phyloP scores from a whole-genome alignment of 2,113 vertebrate species.

The Isichthys henryi region DNA sequence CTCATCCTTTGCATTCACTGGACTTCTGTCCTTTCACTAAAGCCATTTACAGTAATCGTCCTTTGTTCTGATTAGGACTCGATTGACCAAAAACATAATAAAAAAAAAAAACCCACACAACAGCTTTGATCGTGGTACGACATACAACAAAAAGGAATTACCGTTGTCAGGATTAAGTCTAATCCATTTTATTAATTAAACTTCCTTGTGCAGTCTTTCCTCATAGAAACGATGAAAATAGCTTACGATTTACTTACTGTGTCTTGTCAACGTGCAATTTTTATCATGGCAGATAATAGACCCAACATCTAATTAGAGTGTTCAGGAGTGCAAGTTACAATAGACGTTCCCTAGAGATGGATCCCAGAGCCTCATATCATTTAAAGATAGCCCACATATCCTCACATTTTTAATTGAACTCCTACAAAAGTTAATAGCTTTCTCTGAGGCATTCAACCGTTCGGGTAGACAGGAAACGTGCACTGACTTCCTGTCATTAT shows the following conservation, averaged over 20 bases:
- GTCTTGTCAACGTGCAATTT: constrained; percentile 47
- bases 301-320: constrained; percentile 52
- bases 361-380: constrained; percentile 43
- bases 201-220: constrained; percentile 51
- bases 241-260: constrained; percentile 51
- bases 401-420: constrained; percentile 61
- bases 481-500: constrained; percentile 59
- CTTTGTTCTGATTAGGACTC: background rate
- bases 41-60: background rate
- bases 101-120: background rate
- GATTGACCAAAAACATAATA: background rate
- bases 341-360: constrained; percentile 43
- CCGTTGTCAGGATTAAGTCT: constrained; percentile 33
- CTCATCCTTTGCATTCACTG: background rate
- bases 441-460: constrained; percentile 57
- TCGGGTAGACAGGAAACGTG: constrained; percentile 50
- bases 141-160: background rate
- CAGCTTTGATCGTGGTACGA: background rate
- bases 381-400: constrained; percentile 52
- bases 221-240: constrained; percentile 53
- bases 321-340: constrained; percentile 51
- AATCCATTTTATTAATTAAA: constrained; percentile 47
- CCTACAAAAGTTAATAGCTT: constrained; percentile 56
- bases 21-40: background rate
- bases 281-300: constrained; percentile 51